Base-by-base conservation (phyloP, 2,888 invertebrate genomes). In the Agriopis marginaria region DNA sequence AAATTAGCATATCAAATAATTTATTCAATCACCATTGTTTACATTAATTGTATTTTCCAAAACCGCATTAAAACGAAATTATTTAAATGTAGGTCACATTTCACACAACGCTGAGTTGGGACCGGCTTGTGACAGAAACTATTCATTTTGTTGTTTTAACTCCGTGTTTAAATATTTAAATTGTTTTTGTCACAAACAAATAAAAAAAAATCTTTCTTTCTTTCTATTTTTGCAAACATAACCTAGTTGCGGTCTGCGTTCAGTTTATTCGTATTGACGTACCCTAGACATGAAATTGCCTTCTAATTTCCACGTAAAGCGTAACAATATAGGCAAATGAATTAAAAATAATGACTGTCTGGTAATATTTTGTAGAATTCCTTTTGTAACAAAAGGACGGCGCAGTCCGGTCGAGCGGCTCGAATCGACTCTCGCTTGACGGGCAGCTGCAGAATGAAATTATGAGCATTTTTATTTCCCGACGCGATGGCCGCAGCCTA, bases 391-490 rank as follows among this genome's bases (percentile, higher is more conserved):
- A 91, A 92, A 92, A 89, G 89, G 88, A 88, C 87, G 83, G 83
- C 66, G 81, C 72, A 79, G 82, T 82, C 80, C 81, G 82, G 81
- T 79, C 79, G 79, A 71, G 75, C 78, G 81, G 82, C 79, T 86
- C 89, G 86, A 86, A 89, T 89, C 90, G 89, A 87, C 86, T 89
- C 85, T 84, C 88, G 88, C 80, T 89, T 88, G 91, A 89, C 91
- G 84, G 92, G 93, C 93, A 94, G 94, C 93, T 94, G 94, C 93
- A 87, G 87, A 89, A 86, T 88, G 83, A 89, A 93, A 93, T 93
- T 93, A 94, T 93, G 91, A 89, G 83, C 90, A 91, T 90, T 93
- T 92, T 90, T 92, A 90, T 93, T 87, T 88, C 86, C 84, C 86
- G 81, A 66, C 79, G 72, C 80, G 77, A 73, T 80, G 82, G 70